These are phyloP conservation scores for Pimephales promelas DNA, from an alignment of 2,113 vertebrate species.

Conservation along the genomic window DNA sequence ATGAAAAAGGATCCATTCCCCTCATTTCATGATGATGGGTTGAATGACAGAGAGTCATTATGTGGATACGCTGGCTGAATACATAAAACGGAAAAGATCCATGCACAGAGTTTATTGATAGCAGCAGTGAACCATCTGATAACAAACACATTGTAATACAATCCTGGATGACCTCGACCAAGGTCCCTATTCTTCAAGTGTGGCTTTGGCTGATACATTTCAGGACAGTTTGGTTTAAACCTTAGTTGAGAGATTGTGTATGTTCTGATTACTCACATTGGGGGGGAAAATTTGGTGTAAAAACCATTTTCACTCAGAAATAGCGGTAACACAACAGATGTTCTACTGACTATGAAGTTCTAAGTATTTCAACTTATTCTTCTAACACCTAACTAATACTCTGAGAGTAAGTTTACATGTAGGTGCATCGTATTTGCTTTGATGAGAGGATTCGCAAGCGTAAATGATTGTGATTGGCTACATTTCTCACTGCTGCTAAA, in stretches of 20 bases:
- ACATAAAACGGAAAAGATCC: not conserved
- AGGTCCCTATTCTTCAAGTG: not conserved
- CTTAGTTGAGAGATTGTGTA: not conserved
- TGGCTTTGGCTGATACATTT: not conserved
- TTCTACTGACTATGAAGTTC: too few species aligned
- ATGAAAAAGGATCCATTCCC: conserved; percentile 37
- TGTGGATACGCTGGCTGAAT: conserved; percentile 12
- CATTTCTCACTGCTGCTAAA: too few species aligned
- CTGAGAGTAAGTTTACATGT: too few species aligned
- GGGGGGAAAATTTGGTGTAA: too few species aligned
- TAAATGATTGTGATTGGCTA: too few species aligned
- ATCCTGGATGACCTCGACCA: not conserved
- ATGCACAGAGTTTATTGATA: conserved; percentile 20
- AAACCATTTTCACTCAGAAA: too few species aligned
- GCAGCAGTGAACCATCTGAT: conserved; percentile 11
- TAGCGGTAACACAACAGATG: too few species aligned
- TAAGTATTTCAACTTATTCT: too few species aligned
- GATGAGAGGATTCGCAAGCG: too few species aligned
- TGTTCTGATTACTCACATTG: too few species aligned
- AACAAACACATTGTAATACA: not conserved
- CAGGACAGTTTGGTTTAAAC: not conserved
- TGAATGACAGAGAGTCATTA: conserved; percentile 38
- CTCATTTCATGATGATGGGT: conserved; percentile 15
- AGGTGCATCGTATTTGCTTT: too few species aligned
- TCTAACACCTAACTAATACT: too few species aligned